Percentiles rank a stretch among this genome's conserved stretches.
Evolutionary conservation across 1,140 invertebrate species (phyloP).

Genomic region (Magallana angulata): DNA sequence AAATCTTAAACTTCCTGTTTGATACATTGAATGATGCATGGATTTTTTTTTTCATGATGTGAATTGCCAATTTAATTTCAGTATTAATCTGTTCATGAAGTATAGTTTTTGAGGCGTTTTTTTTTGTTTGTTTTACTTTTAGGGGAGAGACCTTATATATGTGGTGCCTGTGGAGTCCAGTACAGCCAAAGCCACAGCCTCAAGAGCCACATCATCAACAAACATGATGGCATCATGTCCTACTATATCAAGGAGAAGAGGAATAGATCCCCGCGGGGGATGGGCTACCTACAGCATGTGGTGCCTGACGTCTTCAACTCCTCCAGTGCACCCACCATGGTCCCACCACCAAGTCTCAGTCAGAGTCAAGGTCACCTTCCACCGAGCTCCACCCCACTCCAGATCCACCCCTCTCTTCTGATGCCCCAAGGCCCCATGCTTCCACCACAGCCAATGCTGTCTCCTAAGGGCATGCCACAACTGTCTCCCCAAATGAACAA

Average conservation of each 20-base stretch:
- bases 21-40: no score
- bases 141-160: slow-evolving; percentile 77
- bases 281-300: slow-evolving; percentile 71
- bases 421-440: slow-evolving; percentile 49
- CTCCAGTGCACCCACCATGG: slow-evolving; percentile 62
- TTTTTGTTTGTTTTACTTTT: slow-evolving; percentile 31
- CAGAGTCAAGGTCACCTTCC: slow-evolving; percentile 53
- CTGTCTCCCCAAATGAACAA: slow-evolving; percentile 45
- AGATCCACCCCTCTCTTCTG: slow-evolving; percentile 53
- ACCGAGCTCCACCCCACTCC: slow-evolving; percentile 41
- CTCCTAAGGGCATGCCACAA: slow-evolving; percentile 46
- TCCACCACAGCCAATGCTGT: slow-evolving; percentile 43
- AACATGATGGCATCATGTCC: slow-evolving; percentile 77
- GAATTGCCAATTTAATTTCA: no score
- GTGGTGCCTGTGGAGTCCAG: slow-evolving; percentile 76
- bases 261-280: slow-evolving; percentile 73
- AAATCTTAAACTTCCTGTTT: no score
- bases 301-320: slow-evolving; percentile 68
- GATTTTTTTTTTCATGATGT: no score
- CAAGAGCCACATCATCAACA: slow-evolving; percentile 78
- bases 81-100: neutral
- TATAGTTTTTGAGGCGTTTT: neutral
- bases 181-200: slow-evolving; percentile 77
- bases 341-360: slow-evolving; percentile 57
- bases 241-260: slow-evolving; percentile 78